Evolutionary conservation across 2,888 invertebrate species (phyloP).

Genomic region (Phymatocera aterrima): DNA sequence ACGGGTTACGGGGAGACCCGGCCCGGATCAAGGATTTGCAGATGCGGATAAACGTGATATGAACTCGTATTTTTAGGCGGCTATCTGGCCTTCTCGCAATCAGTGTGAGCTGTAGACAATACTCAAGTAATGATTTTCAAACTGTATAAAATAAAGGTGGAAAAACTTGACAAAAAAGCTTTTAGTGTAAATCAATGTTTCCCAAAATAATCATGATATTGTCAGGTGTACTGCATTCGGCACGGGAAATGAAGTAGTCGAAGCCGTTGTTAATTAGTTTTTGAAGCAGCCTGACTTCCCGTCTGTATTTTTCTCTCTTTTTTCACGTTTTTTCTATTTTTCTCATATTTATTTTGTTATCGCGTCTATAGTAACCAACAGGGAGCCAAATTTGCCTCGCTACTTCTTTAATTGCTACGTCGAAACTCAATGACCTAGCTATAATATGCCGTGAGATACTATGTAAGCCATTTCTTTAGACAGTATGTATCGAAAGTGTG

Average conservation of each 20-base stretch:
- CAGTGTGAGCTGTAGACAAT: background rate
- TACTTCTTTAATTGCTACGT: constrained; percentile 8
- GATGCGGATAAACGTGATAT: background rate
- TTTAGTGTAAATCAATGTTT: background rate
- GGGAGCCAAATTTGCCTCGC: background rate
- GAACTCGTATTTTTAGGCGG: background rate
- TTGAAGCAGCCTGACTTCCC: constrained; percentile 17
- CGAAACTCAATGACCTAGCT: constrained; percentile 24
- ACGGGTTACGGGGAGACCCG: constrained; percentile 21
- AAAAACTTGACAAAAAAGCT: background rate
- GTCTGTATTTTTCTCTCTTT: background rate
- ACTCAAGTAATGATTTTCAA: background rate
- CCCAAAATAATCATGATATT: background rate
- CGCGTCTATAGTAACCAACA: constrained; percentile 9
- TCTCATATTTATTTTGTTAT: background rate
- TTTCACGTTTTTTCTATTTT: constrained; percentile 25
- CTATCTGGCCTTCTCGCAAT: background rate
- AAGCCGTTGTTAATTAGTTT: constrained; percentile 36
- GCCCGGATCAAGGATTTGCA: constrained; percentile 37
- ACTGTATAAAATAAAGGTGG: too few relatives aligned
- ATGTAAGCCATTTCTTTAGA: constrained; percentile 26
- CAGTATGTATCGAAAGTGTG: background rate
- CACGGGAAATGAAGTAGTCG: constrained; percentile 35
- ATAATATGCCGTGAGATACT: constrained; percentile 9
- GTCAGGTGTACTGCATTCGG: background rate